phyloP scores from a whole-genome alignment of 2,113 vertebrate genomes.

The Zosterops hypoxanthus region DNA sequence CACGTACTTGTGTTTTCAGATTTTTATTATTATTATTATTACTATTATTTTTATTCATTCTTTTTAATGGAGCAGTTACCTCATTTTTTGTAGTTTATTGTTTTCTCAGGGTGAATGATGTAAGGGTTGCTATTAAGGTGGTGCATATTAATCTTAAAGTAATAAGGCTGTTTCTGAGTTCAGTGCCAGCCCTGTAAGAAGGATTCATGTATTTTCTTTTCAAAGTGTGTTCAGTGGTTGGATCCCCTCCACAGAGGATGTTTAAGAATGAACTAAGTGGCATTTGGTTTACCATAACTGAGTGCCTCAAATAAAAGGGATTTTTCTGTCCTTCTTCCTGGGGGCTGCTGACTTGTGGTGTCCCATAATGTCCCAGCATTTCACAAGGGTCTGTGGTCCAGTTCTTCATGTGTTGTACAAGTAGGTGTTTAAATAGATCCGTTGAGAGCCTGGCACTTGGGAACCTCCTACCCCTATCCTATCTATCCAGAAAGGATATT shows the following conservation, averaged over 20 bases:
- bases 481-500: background rate
- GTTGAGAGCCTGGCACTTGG: background rate
- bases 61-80: background rate
- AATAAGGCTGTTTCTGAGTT: background rate
- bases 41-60: background rate
- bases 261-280: background rate
- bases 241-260: background rate
- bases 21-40: background rate
- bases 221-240: background rate
- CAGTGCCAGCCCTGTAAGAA: background rate
- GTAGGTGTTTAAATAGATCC: background rate
- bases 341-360: accelerated
- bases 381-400: background rate
- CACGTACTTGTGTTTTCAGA: background rate
- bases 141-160: background rate
- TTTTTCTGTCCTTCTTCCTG: background rate
- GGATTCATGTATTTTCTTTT: background rate
- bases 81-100: background rate
- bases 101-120: background rate
- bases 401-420: background rate
- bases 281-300: background rate
- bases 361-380: background rate
- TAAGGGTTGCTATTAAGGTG: background rate
- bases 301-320: background rate
- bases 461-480: background rate